Evolutionary conservation across 2,797 vertebrate genomes (phyloP), one percentile per base, ranked within the genome.

Genomic region (Aplochiton taeniatus): DNA sequence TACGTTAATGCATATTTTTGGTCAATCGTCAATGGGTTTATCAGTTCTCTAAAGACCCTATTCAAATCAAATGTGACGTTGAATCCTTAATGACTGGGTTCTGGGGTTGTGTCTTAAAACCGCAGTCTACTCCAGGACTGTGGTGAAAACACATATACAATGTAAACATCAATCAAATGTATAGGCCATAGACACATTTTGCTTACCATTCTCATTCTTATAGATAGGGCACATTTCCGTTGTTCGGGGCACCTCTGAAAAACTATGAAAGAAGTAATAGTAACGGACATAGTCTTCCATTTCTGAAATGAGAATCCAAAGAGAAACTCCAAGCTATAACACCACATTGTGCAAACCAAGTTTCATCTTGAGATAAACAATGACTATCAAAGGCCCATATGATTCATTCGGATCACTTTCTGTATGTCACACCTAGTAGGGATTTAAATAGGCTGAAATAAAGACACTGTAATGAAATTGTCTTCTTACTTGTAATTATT

Each of bases 241-340:
- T 0, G 83, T 90, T 44, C 55, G 50, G 11, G 72, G 82, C 56
- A 41, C 70, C 61, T 20, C 0, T 0, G 41, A 0, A 72, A 78
- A 84, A 56, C 0, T 72, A 62, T 92, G 86, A 61, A 89, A 75
- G 72, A 82, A 83, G 77, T 88, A 87, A 69, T 85, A 69, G 75
- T 92, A 92, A 9, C 75, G 83, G 42, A 87, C 73, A 13, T 68
- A 82, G 41, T 86, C 76, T 51, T 72, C 62, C 13, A 84, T 44
- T 0, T 42, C 90, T 90, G 80, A 1, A 73, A 82, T 31, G 17
- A 61, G 43, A 75, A 75, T 74, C 13, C 60, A 44, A 52, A 6
- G 0, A 76, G 1, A 50, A 18, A 44, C 9, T 12, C 18, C 4
- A 10, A 43, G 5, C 14, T 46, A 48, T 10, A 11, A 17, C 53